Evolutionary conservation across 2,113 vertebrate species (phyloP).

Genomic region (Lanius collurio): DNA sequence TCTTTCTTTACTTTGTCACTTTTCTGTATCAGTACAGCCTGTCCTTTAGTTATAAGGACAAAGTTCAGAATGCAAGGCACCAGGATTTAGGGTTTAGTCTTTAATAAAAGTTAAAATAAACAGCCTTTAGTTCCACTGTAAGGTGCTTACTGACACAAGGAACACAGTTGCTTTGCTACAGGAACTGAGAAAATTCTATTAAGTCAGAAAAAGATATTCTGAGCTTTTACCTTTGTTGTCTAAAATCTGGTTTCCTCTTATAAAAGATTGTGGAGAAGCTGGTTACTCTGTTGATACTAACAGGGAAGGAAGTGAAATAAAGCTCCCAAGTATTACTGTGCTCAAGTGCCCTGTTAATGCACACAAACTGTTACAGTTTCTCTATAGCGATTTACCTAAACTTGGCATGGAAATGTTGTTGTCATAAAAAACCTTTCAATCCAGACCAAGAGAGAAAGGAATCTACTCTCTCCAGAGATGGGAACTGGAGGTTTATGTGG

Average conservation of each 20-base stretch:
- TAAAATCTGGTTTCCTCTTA: not conserved
- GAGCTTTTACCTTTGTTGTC: not conserved
- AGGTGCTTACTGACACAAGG: not conserved
- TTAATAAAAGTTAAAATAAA: not conserved
- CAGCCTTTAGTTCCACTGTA: not conserved
- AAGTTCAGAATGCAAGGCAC: not conserved
- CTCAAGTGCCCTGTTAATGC: not conserved
- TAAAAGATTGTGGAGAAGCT: not conserved
- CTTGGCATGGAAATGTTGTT: not conserved
- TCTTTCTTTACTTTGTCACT: not conserved
- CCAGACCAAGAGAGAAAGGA: not conserved
- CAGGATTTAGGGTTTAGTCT: not conserved
- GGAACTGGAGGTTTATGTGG: not conserved
- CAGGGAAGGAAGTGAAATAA: not conserved
- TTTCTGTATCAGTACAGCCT: not conserved
- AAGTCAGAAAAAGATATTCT: not conserved
- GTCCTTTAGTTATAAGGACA: not conserved
- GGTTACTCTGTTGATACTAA: not conserved
- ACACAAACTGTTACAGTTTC: fast-evolving
- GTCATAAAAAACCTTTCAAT: not conserved
- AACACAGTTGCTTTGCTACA: not conserved
- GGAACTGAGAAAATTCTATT: not conserved
- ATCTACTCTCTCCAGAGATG: not conserved
- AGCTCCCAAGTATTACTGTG: not conserved
- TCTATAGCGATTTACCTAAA: not conserved